These are phyloP conservation scores for Calidris pugnax DNA, from an alignment of 2,113 vertebrate species.

Conservation along the genomic window DNA sequence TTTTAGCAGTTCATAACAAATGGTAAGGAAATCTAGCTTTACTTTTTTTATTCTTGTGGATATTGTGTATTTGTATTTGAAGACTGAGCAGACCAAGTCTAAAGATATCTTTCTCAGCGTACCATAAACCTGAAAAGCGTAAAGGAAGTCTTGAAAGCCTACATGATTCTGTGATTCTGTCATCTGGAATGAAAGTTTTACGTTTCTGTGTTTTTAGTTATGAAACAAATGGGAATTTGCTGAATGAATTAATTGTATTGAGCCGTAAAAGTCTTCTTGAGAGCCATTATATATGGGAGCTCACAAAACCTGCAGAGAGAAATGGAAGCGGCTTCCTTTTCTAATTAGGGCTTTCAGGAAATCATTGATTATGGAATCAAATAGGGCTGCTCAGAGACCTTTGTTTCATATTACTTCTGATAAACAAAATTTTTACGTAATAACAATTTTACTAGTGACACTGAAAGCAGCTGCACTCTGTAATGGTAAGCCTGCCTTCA, in stretches of 20 bases:
- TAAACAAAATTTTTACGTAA: not conserved
- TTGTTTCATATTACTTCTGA: conserved; percentile 53
- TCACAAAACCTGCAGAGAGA: conserved; percentile 33
- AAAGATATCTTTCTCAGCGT: not conserved
- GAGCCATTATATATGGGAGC: not conserved
- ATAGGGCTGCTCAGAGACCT: not conserved
- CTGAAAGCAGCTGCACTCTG: conserved; percentile 4
- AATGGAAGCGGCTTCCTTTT: conserved; percentile 32
- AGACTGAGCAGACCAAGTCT: not conserved
- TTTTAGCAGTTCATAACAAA: not conserved
- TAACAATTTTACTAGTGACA: conserved; percentile 25
- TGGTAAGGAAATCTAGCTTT: not conserved
- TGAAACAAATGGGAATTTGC: conserved; percentile 52
- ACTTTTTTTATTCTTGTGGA: not conserved
- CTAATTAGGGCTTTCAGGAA: conserved; percentile 58
- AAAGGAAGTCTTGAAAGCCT: not conserved
- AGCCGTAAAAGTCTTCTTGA: conserved; percentile 9
- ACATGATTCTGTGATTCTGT: not conserved
- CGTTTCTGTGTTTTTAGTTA: conserved; percentile 34
- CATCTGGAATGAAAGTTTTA: conserved; percentile 7
- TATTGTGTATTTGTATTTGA: not conserved
- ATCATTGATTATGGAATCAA: conserved; percentile 42
- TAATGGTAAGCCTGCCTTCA: conserved; percentile 12
- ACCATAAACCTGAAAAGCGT: not conserved
- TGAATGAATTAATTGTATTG: conserved; percentile 52